A percentile compares a stretch with the other conserved stretches of the same genome.
These are phyloP conservation scores for Arbacia lixula DNA, from an alignment of 53 echinoderm and acorn worm genomes.

Conservation along the genomic window DNA sequence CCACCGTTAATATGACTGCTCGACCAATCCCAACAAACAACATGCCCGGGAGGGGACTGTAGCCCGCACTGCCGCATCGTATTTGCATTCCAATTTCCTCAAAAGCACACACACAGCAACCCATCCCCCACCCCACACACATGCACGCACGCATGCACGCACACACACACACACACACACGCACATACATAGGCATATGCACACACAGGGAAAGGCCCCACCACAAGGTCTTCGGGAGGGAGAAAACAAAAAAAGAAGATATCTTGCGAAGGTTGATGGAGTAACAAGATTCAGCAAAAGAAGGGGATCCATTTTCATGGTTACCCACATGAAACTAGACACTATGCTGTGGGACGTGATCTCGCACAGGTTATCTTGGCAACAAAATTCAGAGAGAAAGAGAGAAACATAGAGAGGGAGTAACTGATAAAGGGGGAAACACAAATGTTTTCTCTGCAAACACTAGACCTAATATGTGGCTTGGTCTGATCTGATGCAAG, in stretches of 20 bases:
- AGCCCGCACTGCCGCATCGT: not conserved
- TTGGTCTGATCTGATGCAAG: too few species aligned
- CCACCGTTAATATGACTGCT: conserved; percentile 25
- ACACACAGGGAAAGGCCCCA: conserved; percentile 11
- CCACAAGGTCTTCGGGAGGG: not conserved
- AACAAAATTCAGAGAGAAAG: too few species aligned
- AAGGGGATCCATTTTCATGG: conserved; percentile 1
- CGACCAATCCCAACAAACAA: conserved; percentile 21
- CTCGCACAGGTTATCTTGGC: conserved; percentile 3
- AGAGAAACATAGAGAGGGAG: too few species aligned
- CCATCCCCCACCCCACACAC: too few species aligned
- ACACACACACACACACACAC: too few species aligned
- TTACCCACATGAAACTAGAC: not conserved
- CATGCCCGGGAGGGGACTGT: conserved; percentile 20
- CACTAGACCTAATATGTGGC: too few species aligned
- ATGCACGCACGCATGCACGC: too few species aligned
- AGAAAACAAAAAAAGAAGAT: not conserved
- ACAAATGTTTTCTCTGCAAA: too few species aligned
- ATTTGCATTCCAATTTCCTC: conserved; percentile 42
- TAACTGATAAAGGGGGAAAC: too few species aligned
- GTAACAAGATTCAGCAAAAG: not conserved
- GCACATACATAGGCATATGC: too few species aligned
- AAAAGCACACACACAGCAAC: conserved; percentile 11
- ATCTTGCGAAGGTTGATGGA: not conserved
- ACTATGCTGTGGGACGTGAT: conserved; percentile 22